Evolutionary conservation across 2,113 vertebrate species (phyloP), one percentile per base, ranked within the genome.

Genomic region (Coregonus clupeaformis): DNA sequence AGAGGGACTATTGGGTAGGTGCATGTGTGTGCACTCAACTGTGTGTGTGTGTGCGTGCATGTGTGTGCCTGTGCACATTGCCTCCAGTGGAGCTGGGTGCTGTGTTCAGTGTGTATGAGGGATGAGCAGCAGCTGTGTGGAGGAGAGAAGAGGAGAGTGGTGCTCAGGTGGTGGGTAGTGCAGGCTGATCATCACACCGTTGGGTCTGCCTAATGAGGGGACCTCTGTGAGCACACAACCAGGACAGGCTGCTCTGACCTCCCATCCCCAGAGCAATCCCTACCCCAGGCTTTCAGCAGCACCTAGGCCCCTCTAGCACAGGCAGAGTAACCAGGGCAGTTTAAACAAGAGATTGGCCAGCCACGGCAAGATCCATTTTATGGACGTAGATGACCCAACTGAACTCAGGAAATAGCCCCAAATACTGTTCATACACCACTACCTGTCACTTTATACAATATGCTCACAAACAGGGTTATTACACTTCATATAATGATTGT

Each of bases 121-220:
- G 76, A 30, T 68, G 80, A 45, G 72, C 71, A 70, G 78, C 73
- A 84, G 77, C 73, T 71, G 79, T 76, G 76, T 74, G 65, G 59
- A 7, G 29, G 25, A 25, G 62, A 52, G 72, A 18, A 18, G 59
- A 7, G 13, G 25, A 25, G 62, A 52, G 77, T 32, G 29, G 65
- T 36, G 65, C 65, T 90, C 91, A 92, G 89, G 86, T 91, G 91
- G 85, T 74, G 63, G 0, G 65, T 73, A 78, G 72, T 81, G 78
- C 80, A 79, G 83, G 78, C 82, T 86, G 86, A 86, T 91, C 83
- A 91, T 91, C 81, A 80, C 74, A 83, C 76, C 49, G 81, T 79
- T 74, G 76, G 57, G 73, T 84, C 78, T 81, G 72, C 36, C 77
- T 90, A 91, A 91, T 90, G 87, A 89, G 78, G 73, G 76, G 84